Evolutionary conservation across 2,113 vertebrate genomes (phyloP).

Genomic region (Leptosomus discolor): DNA sequence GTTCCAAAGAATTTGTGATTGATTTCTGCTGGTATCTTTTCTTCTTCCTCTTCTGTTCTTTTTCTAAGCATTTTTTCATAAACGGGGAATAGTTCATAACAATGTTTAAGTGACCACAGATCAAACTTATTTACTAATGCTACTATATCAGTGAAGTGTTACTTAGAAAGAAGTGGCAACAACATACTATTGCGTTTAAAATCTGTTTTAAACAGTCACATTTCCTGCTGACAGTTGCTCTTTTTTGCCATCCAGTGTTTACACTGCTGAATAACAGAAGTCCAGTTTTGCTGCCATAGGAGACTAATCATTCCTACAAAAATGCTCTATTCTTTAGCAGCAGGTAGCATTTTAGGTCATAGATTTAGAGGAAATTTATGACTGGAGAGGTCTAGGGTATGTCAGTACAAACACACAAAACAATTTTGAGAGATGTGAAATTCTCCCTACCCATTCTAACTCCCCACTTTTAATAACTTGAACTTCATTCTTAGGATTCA

Average conservation of each 20-base stretch:
- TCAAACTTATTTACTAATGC: not conserved
- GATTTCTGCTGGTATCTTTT: not conserved
- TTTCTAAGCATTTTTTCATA: not conserved
- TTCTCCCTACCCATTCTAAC: not conserved
- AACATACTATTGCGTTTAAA: not conserved
- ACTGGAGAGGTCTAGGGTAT: not conserved
- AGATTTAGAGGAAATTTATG: not conserved
- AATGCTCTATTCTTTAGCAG: not conserved
- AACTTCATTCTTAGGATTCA: not conserved
- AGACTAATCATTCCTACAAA: not conserved
- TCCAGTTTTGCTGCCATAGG: not conserved
- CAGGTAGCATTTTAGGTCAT: not conserved
- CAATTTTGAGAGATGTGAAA: not conserved
- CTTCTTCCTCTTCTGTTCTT: not conserved
- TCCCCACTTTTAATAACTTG: not conserved
- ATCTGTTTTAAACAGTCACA: not conserved
- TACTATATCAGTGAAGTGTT: not conserved
- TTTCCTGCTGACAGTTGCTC: not conserved
- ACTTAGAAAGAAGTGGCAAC: not conserved
- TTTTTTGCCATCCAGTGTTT: slow-evolving; percentile 16
- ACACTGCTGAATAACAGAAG: not conserved
- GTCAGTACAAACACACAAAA: not conserved
- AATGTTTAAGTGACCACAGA: not conserved
- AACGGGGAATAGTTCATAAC: not conserved
- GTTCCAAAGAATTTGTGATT: not conserved